Percentiles rank a stretch among this genome's conserved stretches.
These are phyloP conservation scores for Diplogasteroides magnus DNA, from an alignment of 1,140 invertebrate genomes.

Conservation along the genomic window DNA sequence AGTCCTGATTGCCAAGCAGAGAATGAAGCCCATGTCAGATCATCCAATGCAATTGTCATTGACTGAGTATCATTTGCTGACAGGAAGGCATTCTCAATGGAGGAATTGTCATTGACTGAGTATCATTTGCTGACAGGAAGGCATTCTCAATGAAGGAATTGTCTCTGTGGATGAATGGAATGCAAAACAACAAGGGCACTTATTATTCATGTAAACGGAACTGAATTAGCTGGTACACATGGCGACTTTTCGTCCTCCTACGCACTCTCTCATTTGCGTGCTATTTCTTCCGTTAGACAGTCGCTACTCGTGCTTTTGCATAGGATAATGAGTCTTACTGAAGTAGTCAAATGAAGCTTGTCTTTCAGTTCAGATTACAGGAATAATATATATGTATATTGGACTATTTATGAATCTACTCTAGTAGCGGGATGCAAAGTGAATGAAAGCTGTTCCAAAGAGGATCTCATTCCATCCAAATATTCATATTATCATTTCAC, in stretches of 20 bases:
- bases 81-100: constrained; percentile 7
- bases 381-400: neutral
- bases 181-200: neutral
- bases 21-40: constrained; percentile 6
- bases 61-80: neutral
- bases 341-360: no score
- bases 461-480: neutral
- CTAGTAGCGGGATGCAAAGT: neutral
- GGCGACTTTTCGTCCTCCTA: no score
- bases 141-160: constrained; percentile 12
- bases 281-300: no score
- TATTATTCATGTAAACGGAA: neutral
- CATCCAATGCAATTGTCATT: constrained; percentile 2
- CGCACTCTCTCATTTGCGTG: no score
- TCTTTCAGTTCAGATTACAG: no score
- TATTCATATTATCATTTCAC: constrained; percentile 15
- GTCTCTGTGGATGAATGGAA: no score
- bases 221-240: no score
- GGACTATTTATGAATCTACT: neutral
- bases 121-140: constrained; percentile 1
- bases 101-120: constrained; percentile 1
- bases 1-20: constrained; percentile 10
- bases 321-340: no score
- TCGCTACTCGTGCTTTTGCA: no score
- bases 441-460: neutral